Base-by-base conservation (phyloP, 1,140 invertebrate species). In the Drosophila neocordata region DNA sequence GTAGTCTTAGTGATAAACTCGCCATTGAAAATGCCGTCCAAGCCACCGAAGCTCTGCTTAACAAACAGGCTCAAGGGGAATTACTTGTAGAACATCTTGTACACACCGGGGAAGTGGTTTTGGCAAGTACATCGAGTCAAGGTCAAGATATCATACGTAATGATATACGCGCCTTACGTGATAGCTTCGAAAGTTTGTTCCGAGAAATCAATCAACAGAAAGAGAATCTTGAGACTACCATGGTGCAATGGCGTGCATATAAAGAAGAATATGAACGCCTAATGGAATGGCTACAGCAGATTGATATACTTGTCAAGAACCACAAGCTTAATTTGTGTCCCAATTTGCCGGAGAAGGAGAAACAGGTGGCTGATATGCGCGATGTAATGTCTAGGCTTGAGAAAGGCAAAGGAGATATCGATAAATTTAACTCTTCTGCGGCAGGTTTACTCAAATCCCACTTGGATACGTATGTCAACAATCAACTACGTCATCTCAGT, bases 201-300 rank as follows among this genome's bases (percentile, higher is more conserved):
- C 95, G 95, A 92, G 97, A 98, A 82, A 95, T 98, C 20, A 94
- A 95, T 81, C 93, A 96, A 82, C 96, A 97, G 91, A 97, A 97
- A 84, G 95, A 95, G 68, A 95, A 96, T 92, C 89, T 98, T 15
- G 96, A 97, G 92, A 93, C 94, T 12, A 97, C 96, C 9, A 95
- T 97, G 58, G 93, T 94, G 38, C 96, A 97, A 83, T 97, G 97
- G 95, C 93, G 96, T 63, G 96, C 97, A 64, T 98, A 97, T 91
- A 98, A 98, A 91, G 97, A 98, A 82, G 97, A 98, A 92, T 97
- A 97, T 90, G 97, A 98, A 91, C 94, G 96, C 63, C 92, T 98
- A 7, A 97, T 96, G 64, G 97, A 98, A 89, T 99, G 97, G 97
- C 91, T 99, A 41, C 97, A 98, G 91, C 96, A 98, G 88, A 97